Evolutionary conservation across 2,113 vertebrate species (phyloP).

Genomic region (Pleuronectes platessa): DNA sequence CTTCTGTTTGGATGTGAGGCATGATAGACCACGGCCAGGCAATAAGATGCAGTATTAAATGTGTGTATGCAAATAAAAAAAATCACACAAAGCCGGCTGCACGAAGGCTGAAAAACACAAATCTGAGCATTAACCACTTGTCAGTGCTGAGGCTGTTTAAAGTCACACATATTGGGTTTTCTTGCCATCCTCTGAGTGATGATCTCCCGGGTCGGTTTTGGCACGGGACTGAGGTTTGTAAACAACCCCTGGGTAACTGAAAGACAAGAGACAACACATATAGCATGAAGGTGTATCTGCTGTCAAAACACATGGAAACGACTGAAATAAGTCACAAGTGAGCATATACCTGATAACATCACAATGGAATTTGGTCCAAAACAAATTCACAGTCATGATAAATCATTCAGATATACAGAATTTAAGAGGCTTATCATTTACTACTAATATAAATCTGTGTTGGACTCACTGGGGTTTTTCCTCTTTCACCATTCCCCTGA

Average conservation of each 20-base stretch:
- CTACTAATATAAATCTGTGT: not conserved
- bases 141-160: not conserved
- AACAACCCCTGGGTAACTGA: conserved; percentile 86
- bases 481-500: conserved; percentile 83
- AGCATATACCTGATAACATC: too few species aligned
- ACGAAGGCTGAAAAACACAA: not conserved
- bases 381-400: not conserved
- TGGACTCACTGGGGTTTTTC: conserved; percentile 85
- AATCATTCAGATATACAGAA: not conserved
- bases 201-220: conserved; percentile 33
- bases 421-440: not conserved
- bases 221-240: conserved; percentile 84
- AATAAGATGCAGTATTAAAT: not conserved
- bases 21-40: too few species aligned
- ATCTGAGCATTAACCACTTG: not conserved
- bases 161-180: conserved; percentile 51
- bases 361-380: too few species aligned
- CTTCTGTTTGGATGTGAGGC: too few species aligned
- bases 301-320: not conserved
- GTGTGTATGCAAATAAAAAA: not conserved
- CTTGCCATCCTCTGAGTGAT: conserved; percentile 35
- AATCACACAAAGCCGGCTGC: conserved; percentile 4
- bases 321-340: too few species aligned
- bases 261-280: conserved; percentile 2
- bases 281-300: not conserved